Evolutionary conservation across 2,888 invertebrate species (phyloP).

Genomic region (Idaea straminata): DNA sequence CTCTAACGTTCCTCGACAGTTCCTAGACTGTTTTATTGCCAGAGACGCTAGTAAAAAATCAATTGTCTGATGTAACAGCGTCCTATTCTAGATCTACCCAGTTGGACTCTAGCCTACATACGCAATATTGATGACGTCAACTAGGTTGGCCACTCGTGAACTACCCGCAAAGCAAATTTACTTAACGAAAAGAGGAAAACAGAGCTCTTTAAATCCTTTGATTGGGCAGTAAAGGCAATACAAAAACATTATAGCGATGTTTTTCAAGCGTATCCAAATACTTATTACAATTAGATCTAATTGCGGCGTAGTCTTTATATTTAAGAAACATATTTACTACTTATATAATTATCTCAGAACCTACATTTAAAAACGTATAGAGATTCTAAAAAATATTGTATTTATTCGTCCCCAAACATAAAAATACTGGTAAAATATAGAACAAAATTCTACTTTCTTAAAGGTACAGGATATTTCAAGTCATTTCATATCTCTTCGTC

Average conservation of each 20-base stretch:
- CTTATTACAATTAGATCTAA: not conserved
- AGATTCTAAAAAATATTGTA: too few species aligned
- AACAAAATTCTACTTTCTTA: not conserved
- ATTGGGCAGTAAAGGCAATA: not conserved
- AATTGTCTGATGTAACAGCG: not conserved
- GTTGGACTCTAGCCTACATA: conserved; percentile 50
- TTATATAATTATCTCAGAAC: too few species aligned
- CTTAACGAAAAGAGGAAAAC: conserved; percentile 30
- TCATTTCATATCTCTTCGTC: not conserved
- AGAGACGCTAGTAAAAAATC: not conserved
- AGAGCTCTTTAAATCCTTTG: conserved; percentile 2
- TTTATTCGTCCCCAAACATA: too few species aligned
- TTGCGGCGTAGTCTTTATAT: not conserved
- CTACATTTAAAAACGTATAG: too few species aligned
- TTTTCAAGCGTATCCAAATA: not conserved
- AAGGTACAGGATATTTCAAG: not conserved
- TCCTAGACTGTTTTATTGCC: not conserved
- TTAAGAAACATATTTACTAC: too few species aligned
- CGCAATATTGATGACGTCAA: conserved; percentile 53
- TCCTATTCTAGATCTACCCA: conserved; percentile 25
- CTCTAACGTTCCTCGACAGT: not conserved
- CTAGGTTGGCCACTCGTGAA: conserved; percentile 45
- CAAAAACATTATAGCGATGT: conserved; percentile 4
- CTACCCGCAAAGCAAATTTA: conserved; percentile 46
- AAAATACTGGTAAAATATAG: not conserved